Conservation (phyloP, 1,140 invertebrate species). For the Ceratosolen solmsi region DNA sequence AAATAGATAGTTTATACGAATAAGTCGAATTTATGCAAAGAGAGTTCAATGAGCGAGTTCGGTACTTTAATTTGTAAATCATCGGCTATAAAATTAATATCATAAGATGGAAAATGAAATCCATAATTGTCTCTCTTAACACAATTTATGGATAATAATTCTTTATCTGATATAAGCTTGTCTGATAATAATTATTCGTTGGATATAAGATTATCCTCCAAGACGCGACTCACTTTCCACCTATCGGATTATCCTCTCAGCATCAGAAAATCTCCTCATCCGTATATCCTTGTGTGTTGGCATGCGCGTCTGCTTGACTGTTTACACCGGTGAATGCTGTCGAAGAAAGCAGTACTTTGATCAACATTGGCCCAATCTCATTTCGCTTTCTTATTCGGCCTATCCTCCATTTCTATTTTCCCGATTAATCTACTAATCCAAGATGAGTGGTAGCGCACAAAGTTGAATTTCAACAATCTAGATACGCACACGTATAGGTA, state of each 20-base stretch:
- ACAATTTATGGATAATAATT: too few species aligned
- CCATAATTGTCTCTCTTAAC: too few species aligned
- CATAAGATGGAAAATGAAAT: too few species aligned
- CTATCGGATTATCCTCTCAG: constrained; percentile 59
- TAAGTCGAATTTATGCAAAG: too few species aligned
- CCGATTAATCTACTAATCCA: not conserved
- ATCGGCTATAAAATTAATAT: too few species aligned
- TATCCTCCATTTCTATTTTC: constrained; percentile 1
- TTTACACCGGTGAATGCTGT: not conserved
- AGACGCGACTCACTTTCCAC: constrained; percentile 54
- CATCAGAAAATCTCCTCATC: constrained; percentile 8
- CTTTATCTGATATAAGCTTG: constrained; percentile 20
- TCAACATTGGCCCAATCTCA: constrained; percentile 13
- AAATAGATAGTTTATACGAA: too few species aligned
- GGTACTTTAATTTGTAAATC: too few species aligned
- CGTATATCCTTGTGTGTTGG: not conserved
- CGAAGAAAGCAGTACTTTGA: not conserved
- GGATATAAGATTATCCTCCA: constrained; percentile 51
- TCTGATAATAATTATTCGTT: constrained; percentile 56
- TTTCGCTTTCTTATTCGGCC: constrained; percentile 6
- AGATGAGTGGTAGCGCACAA: not conserved
- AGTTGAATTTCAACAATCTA: not conserved
- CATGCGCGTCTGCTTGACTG: too few species aligned
- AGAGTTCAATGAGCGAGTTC: too few species aligned
- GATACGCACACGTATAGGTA: too few species aligned